Base-by-base conservation (phyloP, 2,888 invertebrate species). In the Pachycephus smyrnensis region DNA sequence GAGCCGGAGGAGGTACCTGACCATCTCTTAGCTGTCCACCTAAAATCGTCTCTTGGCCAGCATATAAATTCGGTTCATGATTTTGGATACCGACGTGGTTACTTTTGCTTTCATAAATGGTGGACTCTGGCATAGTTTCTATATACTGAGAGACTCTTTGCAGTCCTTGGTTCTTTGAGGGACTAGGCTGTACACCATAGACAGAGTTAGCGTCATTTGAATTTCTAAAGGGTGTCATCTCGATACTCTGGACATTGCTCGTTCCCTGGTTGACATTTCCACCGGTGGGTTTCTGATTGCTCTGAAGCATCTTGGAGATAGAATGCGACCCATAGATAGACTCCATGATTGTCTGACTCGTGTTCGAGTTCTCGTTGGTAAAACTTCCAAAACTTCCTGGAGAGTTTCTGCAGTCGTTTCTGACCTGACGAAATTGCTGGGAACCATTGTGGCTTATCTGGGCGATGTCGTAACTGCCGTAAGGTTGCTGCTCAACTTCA, bases 71-170 rank as follows among this genome's bases (percentile, higher is more conserved):
- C 9, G 55, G 9, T 55, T 55, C 55, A 23, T 23, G 55, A 55
- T 55, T 55, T 23, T 55, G 55, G 55, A 55, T 23, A 23, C 55
- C 55, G 23, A 23, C 55, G 55, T 88, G 84, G 55, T 82, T 85
- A 79, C 84, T 81, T 40, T 81, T 35, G 12, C 79, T 73, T 11
- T 87, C 88, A 81, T 88, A 87, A 35, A 80, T 81, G 9, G 88
- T 84, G 69, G 84, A 79, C 76, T 90, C 90, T 1, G 91, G 90
- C 31, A 91, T 77, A 78, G 89, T 90, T 78, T 90, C 89, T n/a
- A 90, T 90, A 77, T 90, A 90, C 74, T 90, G 89, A 1, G 90
- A 88, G 23, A 89, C 89, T 37, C 89, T 84, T 75, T 89, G 89
- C n/a, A 86, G 79, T n/a, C 85, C 86, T 75, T 68, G 40, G 68